Base-by-base conservation (phyloP, 1,140 invertebrate species). In the Plutomurus gul region DNA sequence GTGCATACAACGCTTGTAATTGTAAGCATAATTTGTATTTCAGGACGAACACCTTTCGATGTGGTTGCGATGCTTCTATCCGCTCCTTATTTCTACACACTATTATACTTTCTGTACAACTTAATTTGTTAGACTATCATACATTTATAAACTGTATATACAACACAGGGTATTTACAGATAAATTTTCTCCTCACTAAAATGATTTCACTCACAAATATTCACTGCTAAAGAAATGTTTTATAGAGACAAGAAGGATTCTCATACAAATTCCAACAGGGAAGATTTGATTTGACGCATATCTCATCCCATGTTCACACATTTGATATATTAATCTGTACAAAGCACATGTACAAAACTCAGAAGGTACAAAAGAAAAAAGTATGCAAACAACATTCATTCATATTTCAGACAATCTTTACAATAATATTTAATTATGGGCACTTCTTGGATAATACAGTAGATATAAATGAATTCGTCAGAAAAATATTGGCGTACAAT, bases 351-450 rank as follows among this genome's bases (percentile, higher is more conserved):
- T 65, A 65, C 56, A 65, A 65, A 65, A 65, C 25, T 16, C 18
- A 13, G 56, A 65, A 65, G 56, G 56, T 65, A 65, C 56, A 65
- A 65, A 65, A 65, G 30, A 65, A 65, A 65, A 65, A 65, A n/a
- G 56, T 33, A n/a, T 60, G 33, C 11, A 65, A 65, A 30, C 56
- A 65, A 65, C 25, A 65, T 65, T 65, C 56, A 65, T 33, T 65
- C 56, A 7, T 65, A n/a, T 33, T 36, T 33, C 30, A 65, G 56
- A 30, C 56, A 65, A 25, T 30, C 47, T 51, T 51, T n/a, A n/a
- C n/a, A n/a, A n/a, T n/a, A n/a, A n/a, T n/a, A n/a, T n/a, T n/a
- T n/a, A n/a, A n/a, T n/a, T n/a, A n/a, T n/a, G n/a, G n/a, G n/a
- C n/a, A n/a, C n/a, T n/a, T n/a, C n/a, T n/a, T n/a, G n/a, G n/a